Base-by-base conservation (phyloP, 2,113 vertebrate genomes). In the Ancistrus triradiatus region DNA sequence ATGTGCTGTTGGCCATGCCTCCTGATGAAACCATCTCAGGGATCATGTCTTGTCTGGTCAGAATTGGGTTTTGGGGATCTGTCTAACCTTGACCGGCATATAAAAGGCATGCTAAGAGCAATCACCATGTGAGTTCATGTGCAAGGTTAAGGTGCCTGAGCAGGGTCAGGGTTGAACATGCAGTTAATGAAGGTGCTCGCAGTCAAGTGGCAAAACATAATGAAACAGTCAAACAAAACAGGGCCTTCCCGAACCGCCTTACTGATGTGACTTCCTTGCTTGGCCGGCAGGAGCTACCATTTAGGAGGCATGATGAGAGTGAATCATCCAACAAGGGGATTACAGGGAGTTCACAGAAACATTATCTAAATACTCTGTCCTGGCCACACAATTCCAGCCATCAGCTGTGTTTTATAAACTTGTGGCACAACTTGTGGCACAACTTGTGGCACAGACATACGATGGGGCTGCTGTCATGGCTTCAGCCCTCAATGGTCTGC, bases 401-500 rank as follows among this genome's bases (percentile, higher is more conserved):
- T n/a, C n/a, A n/a, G n/a, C n/a, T n/a, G n/a, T n/a, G n/a, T n/a
- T n/a, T n/a, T n/a, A n/a, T n/a, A n/a, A n/a, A n/a, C n/a, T n/a
- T n/a, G n/a, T n/a, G n/a, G n/a, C n/a, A n/a, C n/a, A n/a, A n/a
- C n/a, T n/a, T n/a, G n/a, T n/a, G n/a, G n/a, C n/a, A n/a, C n/a
- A n/a, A n/a, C n/a, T n/a, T n/a, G n/a, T 50, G 3, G 48, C 13
- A 27, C 22, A 50, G 24, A 50, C 48, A 2, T 50, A 27, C 13
- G 48, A 50, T 50, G 22, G 48, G 22, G 43, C 43, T 46, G 43
- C n/a, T 46, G 48, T 50, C 48, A 50, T 27, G 48, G n/a, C n/a
- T n/a, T n/a, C n/a, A n/a, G n/a, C n/a, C n/a, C n/a, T n/a, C n/a
- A n/a, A n/a, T n/a, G n/a, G n/a, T n/a, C n/a, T n/a, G n/a, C n/a